Evolutionary conservation across 2,797 vertebrate species (phyloP), one percentile per base, ranked within the genome.

Genomic region (Eulemur coronatus): DNA sequence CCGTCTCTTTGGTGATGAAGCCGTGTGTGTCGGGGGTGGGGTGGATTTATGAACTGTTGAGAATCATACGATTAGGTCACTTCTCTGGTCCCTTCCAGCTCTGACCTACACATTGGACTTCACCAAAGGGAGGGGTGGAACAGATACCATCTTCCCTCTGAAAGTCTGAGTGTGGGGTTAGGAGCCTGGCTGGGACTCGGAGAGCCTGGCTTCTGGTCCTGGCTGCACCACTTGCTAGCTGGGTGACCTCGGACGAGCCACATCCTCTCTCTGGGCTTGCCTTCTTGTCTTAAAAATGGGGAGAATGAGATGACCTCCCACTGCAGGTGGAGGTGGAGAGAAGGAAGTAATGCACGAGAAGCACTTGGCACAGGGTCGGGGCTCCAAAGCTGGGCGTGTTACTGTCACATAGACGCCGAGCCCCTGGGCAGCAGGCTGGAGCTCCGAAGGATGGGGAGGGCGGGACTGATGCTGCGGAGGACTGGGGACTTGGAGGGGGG

Each of bases 111-210:
- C 50, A 55, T 0, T 89, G 80, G 94, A 69, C 92, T 86, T 97
- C 86, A 82, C 81, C 84, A 73, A 84, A 96, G 89, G 67, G 94
- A 97, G 93, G 82, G n/a, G 67, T 2, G 63, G 92, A 89, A 22
- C 22, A 94, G 97, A 97, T 97, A 97, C 55, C 89, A 95, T 97
- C 97, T 96, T 96, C 75, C 61, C 65, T 93, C 79, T 59, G 84
- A 81, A 94, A 95, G 95, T 84, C 75, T 0, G 2, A 78, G 89
- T 22, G 72, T 70, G 78, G 70, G 50, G 87, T 94, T 84, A 80
- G 73, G 91, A 84, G 79, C 15, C 75, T 0, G 0, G 24, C 18
- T 38, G 61, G 65, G 82, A 93, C 86, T 70, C 97, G 89, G 93
- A 80, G 91, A 95, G 94, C 84, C 72, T 82, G 94, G 89, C 96